Conservation (phyloP, 2,797 vertebrate species). For the Sebastiscus albofasciatus region DNA sequence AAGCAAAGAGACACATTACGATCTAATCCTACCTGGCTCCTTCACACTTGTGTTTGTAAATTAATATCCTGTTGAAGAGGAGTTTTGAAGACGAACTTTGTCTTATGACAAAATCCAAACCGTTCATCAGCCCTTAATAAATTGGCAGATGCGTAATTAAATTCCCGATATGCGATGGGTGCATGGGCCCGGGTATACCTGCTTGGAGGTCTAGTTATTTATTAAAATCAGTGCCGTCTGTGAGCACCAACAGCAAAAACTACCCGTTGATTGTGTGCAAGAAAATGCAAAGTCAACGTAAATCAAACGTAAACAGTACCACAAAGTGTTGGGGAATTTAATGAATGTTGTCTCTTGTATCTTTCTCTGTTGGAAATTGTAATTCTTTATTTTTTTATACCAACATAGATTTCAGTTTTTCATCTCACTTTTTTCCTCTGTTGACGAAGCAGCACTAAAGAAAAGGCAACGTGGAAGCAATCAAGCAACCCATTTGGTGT, state of each 20-base stretch:
- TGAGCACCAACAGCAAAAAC: slow-evolving; percentile 24
- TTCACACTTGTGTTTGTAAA: slow-evolving; percentile 35
- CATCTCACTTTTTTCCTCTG: slow-evolving; percentile 50
- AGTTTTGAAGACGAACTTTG: background rate
- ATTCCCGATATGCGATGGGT: slow-evolving; percentile 1
- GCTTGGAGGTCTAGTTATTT: background rate
- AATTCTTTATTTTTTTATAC: slow-evolving; percentile 36
- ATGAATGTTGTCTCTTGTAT: slow-evolving; percentile 54
- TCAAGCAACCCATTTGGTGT: slow-evolving; percentile 79
- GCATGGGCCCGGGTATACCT: background rate
- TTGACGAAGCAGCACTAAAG: slow-evolving; percentile 79
- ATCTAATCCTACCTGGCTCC: slow-evolving; percentile 30
- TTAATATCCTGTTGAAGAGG: slow-evolving; percentile 25
- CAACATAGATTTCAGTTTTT: slow-evolving; percentile 46
- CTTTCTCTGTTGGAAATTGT: slow-evolving; percentile 36
- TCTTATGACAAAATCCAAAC: slow-evolving; percentile 20
- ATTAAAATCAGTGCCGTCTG: slow-evolving; percentile 9
- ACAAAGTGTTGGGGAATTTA: slow-evolving; percentile 30
- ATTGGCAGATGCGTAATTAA: slow-evolving; percentile 16
- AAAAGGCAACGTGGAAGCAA: slow-evolving; percentile 83
- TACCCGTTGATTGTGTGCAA: slow-evolving; percentile 46
- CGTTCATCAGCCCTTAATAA: slow-evolving; percentile 1
- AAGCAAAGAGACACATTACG: slow-evolving; percentile 34
- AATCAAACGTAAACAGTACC: slow-evolving; percentile 47
- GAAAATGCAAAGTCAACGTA: slow-evolving; percentile 20